Evolutionary conservation across 2,888 invertebrate genomes (phyloP), one percentile per base, ranked within the genome.

Genomic region (Pyrgus malvae): DNA sequence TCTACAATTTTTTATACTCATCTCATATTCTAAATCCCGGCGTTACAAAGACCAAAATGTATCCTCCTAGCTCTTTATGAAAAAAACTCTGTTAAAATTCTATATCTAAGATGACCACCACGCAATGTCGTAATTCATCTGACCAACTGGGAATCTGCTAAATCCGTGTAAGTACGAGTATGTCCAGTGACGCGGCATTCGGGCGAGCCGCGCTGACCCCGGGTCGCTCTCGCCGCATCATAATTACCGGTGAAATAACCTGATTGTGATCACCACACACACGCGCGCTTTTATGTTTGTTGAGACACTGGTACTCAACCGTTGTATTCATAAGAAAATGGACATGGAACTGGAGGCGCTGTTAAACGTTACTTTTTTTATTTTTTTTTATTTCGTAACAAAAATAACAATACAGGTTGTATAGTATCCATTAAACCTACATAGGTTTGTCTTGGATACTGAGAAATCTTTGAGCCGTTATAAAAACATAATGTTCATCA

Each of bases 221-320:
- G 68, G 89, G 88, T 88, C 88, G 78, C 82, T 84, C 85, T 82
- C 83, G 79, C 72, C 80, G 82, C 78, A 82, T 88, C 89, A 89
- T 89, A 89, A 89, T 89, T 89, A 89, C 86, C 87, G 83, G 83
- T 83, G 84, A 87, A 87, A 88, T 87, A 89, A 87, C 88, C 88
- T 86, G 89, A 89, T 88, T 89, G 88, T 88, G 87, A 88, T 88
- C 87, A 87, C 73, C 86, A 74, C 86, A 86, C 84, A 87, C 80
- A 80, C 64, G 62, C 67, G 68, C 61, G 71, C 70, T 68, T 74
- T 76, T 76, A 72, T 80, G 68, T 77, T 79, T 74, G 69, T 67
- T 65, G 50, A 57, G 60, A 7, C 73, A 74, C 71, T n/a, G 78
- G 53, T 72, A 55, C 72, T 75, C 78, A 85, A 87, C 50, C 11